Evolutionary conservation across 2,113 vertebrate genomes (phyloP), one percentile per base, ranked within the genome.

Genomic region (Heterochromis multidens): DNA sequence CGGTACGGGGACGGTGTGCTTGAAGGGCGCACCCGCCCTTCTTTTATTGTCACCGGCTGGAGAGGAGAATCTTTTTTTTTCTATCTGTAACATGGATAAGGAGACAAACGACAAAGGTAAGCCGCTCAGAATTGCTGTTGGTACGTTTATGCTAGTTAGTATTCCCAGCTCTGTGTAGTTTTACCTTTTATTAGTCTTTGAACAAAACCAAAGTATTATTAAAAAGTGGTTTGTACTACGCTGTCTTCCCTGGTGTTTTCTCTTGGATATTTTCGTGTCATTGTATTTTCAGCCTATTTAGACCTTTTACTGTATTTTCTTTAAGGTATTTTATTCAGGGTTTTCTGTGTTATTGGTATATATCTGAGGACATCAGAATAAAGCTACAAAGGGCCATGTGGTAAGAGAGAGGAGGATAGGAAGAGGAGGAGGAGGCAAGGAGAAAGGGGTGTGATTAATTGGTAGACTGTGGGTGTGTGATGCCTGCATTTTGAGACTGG

Each of bases 331-430:
- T 72, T 27, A 49, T 17, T 49, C 43, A 2, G 19, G 67, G n/a
- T n/a, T 9, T 52, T 74, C 5, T 31, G 11, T 49, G 0, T 33
- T 40, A 27, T 70, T 57, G 0, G 40, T 16, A 3, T 19, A 14
- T 37, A 70, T 58, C 52, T 31, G 1, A 74, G 56, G 46, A 35
- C n/a, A 59, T 9, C n/a, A 23, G n/a, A 23, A 74, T 54, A 31
- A 33, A 14, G 57, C 25, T 91, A 95, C 93, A 95, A 95, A 95
- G 94, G 87, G 89, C 76, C 90, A 93, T 90, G 92, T 93, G 91
- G 87, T 37, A 5, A 35, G 52, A 37, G 56, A 87, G 72, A 56
- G 65, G 31, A 43, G 80, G 74, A 13, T 17, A 60, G 62, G 82
- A 76, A 25, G 78, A 81, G 79, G 81, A 77, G 52, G 78, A 78